phyloP scores from a whole-genome alignment of 2,888 invertebrate species.

The Hyposoter didymator region DNA sequence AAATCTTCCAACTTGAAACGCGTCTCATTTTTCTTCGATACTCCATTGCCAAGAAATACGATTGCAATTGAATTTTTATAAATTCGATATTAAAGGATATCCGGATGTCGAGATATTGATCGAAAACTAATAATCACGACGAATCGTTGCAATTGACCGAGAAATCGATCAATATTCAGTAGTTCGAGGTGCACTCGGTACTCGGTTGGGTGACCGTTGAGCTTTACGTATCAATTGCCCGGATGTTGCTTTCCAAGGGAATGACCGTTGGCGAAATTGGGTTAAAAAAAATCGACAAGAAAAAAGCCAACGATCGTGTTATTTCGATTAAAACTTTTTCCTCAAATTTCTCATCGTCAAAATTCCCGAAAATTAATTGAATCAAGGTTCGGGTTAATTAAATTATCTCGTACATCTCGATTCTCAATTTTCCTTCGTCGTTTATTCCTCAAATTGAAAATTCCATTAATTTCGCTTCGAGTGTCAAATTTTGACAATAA shows the following conservation, averaged over 20 bases:
- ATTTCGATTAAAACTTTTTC: background rate
- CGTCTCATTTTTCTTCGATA: too few species aligned
- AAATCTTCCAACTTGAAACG: background rate
- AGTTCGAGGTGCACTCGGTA: background rate
- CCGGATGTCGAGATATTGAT: background rate
- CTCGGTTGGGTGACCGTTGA: background rate
- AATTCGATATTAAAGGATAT: too few species aligned
- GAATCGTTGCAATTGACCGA: background rate
- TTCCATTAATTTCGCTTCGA: background rate
- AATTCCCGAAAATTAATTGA: background rate
- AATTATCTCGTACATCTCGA: background rate
- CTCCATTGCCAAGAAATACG: too few species aligned
- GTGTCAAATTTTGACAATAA: background rate
- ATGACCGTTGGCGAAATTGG: background rate
- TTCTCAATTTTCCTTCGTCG: background rate
- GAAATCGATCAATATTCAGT: too few species aligned
- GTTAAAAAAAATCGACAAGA: background rate
- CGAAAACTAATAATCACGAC: background rate
- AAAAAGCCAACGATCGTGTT: background rate
- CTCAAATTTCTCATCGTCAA: background rate
- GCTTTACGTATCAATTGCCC: too few species aligned
- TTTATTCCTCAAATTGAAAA: background rate
- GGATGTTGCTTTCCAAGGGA: background rate
- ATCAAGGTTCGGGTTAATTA: background rate
- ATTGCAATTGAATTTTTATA: too few species aligned